Evolutionary conservation across 2,888 invertebrate genomes (phyloP).

Genomic region (Cactoblastis cactorum): DNA sequence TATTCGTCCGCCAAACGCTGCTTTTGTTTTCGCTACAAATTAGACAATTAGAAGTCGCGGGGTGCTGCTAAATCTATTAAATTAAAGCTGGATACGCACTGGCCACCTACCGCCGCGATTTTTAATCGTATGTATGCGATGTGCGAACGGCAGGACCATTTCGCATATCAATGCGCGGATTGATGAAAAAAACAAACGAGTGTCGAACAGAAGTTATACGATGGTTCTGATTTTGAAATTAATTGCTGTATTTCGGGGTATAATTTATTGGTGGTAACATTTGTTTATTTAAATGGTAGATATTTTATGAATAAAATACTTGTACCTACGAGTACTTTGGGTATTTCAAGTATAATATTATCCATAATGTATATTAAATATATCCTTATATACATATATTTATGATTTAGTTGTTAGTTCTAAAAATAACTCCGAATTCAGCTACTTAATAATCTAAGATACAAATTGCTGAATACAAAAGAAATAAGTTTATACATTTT

Average conservation of each 20-base stretch:
- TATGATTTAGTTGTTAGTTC: no score
- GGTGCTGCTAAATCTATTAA: constrained; percentile 70
- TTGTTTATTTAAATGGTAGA: constrained; percentile 13
- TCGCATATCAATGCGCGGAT: constrained; percentile 76
- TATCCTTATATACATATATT: no score
- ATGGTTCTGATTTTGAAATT: constrained; percentile 46
- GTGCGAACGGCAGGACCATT: constrained; percentile 67
- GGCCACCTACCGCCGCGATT: constrained; percentile 76
- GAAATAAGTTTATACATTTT: no score
- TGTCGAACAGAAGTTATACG: constrained; percentile 47
- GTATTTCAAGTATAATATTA: no score
- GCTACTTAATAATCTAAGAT: no score
- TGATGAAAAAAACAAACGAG: constrained; percentile 66
- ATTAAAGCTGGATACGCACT: constrained; percentile 70
- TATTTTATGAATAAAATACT: background rate
- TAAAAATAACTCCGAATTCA: no score
- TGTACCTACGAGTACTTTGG: no score
- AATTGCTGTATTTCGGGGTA: constrained; percentile 23
- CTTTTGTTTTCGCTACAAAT: constrained; percentile 74
- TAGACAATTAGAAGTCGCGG: constrained; percentile 74
- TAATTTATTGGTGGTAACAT: constrained; percentile 17
- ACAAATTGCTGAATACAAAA: no score
- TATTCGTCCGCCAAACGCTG: constrained; percentile 61
- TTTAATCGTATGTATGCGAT: constrained; percentile 76
- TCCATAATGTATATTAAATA: no score